Base-by-base conservation (phyloP, 2,888 invertebrate species). In the Parthenolecanium corni region DNA sequence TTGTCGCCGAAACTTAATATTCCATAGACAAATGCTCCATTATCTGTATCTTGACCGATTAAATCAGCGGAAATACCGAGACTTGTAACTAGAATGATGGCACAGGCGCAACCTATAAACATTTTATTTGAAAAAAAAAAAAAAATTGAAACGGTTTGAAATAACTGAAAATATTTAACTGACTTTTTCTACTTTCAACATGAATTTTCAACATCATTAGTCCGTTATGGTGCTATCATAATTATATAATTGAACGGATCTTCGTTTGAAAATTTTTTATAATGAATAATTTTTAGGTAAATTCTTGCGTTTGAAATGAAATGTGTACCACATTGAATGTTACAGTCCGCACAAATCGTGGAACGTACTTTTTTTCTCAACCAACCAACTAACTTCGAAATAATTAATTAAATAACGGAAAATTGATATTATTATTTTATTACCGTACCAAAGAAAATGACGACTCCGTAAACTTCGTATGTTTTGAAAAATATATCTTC, bases 1-100 rank as follows among this genome's bases (percentile, higher is more conserved):
- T 95, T 95, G 74, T 95, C 94, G 23, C 86, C 82, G 73, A 95
- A 93, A 65, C 93, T 93, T 74, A 95, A 93, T 40, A 88, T 83
- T 25, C 94, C 93, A 74, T 92, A 95, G 47, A 95, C 88, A 68
- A 90, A 86, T 2, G 91, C 94, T 57, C 92, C 88, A 70, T 85
- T 88, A 70, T 89, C 86, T 0, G 86, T 85, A 74, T 91, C 86
- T 2, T 82, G 79, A 44, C 89, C 91, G 67, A 94, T 93, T 69
- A 93, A 78, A 74, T 93, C 89, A 0, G 93, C 89, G 0, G 92
- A 92, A 66, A 93, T 80, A 67, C 90, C 87, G 51, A 95, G 77
- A 70, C 92, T 89, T 46, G 90, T 88, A 2, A 95, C 86, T 71
- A 93, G 81, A 56, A 93, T 86, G 38, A 89, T 84, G 0, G 92